A percentile compares a stretch with the other conserved stretches of the same genome.
phyloP scores from a whole-genome alignment of 2,888 invertebrate genomes.

The Trachelus iudaicus region DNA sequence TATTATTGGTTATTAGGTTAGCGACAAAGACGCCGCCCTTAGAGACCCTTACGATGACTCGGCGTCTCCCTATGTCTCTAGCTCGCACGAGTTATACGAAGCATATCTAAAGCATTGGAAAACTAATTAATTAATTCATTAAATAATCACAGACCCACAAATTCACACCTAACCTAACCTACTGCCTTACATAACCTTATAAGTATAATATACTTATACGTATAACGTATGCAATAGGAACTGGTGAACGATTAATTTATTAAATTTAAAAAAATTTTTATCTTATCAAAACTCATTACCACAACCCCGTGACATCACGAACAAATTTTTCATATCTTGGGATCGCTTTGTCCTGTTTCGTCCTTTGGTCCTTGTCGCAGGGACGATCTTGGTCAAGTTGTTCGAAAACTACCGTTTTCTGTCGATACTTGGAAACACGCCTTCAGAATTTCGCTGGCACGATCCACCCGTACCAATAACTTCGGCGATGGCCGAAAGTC shows the following conservation, averaged over 20 bases:
- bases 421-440: constrained; percentile 20
- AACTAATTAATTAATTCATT: background rate
- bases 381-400: background rate
- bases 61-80: background rate
- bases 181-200: background rate
- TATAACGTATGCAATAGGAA: no score
- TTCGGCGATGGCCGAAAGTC: background rate
- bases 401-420: constrained; percentile 17
- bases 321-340: background rate
- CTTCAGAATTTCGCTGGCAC: constrained; percentile 6
- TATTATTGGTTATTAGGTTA: constrained; percentile 36
- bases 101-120: background rate
- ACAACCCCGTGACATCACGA: background rate
- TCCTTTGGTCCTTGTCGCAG: background rate
- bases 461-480: background rate
- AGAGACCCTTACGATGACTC: background rate
- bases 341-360: background rate
- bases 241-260: no score
- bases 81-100: background rate
- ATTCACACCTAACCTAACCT: background rate
- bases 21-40: constrained; percentile 7
- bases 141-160: background rate
- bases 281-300: background rate
- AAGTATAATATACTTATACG: no score
- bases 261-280: background rate